Evolutionary conservation across 1,140 invertebrate species (phyloP), one percentile per base, ranked within the genome.

Genomic region (Cherax quadricarinatus): DNA sequence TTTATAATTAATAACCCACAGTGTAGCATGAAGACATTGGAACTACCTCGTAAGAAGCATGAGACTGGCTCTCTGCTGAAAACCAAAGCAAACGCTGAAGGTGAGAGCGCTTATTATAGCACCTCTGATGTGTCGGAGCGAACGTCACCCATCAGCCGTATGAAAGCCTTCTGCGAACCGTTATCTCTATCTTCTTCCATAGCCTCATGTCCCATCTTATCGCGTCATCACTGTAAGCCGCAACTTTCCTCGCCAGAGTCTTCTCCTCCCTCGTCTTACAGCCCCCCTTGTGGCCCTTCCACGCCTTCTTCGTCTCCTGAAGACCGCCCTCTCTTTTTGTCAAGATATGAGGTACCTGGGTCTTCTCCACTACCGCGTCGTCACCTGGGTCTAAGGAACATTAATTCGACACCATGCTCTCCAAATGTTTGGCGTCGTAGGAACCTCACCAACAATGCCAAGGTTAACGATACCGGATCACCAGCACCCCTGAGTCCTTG

Each of bases 41-140:
- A 92, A 49, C 18, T 93, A 24, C 84, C 84, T 14, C 84, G 87
- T 51, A 86, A 81, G 53, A 90, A 93, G 80, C 66, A 62, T 18
- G 51, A 78, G 24, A 51, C 16, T 49, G 10, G 73, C 51, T 78
- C 73, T 14, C n/a, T 78, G 6, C 85, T 86, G 41, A 41, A 49
- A 60, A 78, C 86, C 30, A 86, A 75, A 41, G 12, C 18, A 12
- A 62, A 81, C 14, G 53, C 78, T 10, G 93, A 93, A 21, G 85
- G 85, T 24, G 93, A 93, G 79, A 93, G 91, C 24, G 86, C 91
- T 9, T 93, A 93, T 83, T 93, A 91, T 70, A 93, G 93, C 83
- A 90, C 84, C 48, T 93, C 92, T 7, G 92, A 94, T 24, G 21
- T 86, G 48, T 92, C 92, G 9, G 92, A 92, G 87, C 90, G 82